Conservation (phyloP, 2,888 invertebrate species). For the Netelia fuscicornis region DNA sequence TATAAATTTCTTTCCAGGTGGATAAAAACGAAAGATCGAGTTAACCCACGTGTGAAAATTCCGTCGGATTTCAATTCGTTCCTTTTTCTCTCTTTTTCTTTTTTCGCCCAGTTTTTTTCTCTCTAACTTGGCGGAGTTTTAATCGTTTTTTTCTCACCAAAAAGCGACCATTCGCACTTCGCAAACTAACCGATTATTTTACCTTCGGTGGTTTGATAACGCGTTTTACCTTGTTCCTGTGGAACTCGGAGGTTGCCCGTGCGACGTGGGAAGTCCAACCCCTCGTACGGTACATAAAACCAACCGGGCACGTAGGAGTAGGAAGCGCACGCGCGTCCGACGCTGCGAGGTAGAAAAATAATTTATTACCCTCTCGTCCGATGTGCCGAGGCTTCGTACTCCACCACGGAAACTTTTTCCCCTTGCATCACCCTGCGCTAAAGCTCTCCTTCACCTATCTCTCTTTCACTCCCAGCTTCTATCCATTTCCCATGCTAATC, state of each 20-base stretch:
- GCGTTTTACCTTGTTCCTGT: slow-evolving; percentile 45
- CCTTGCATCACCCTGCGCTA: slow-evolving; percentile 56
- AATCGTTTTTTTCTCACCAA: slow-evolving; percentile 23
- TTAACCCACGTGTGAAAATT: too few relatives aligned
- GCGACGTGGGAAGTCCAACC: slow-evolving; percentile 5
- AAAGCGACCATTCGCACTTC: slow-evolving; percentile 36
- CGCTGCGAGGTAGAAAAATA: slow-evolving; percentile 57
- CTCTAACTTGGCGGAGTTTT: slow-evolving; percentile 1
- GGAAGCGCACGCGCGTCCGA: neutral
- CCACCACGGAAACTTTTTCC: slow-evolving; percentile 50
- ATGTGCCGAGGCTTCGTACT: slow-evolving; percentile 20
- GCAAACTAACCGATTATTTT: slow-evolving; percentile 36
- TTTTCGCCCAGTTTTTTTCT: neutral
- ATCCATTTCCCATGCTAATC: slow-evolving; percentile 64
- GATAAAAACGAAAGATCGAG: too few relatives aligned
- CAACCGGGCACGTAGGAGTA: slow-evolving; percentile 26
- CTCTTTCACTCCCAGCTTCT: slow-evolving; percentile 46
- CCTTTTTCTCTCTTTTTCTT: neutral
- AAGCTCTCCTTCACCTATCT: slow-evolving; percentile 49
- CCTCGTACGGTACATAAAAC: neutral
- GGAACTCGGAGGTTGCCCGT: slow-evolving; percentile 7
- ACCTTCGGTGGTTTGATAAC: slow-evolving; percentile 54
- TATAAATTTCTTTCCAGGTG: too few relatives aligned
- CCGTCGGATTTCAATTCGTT: neutral
- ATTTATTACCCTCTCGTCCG: slow-evolving; percentile 64